Conservation (phyloP, 1,140 invertebrate genomes). For the Magallana angulata region DNA sequence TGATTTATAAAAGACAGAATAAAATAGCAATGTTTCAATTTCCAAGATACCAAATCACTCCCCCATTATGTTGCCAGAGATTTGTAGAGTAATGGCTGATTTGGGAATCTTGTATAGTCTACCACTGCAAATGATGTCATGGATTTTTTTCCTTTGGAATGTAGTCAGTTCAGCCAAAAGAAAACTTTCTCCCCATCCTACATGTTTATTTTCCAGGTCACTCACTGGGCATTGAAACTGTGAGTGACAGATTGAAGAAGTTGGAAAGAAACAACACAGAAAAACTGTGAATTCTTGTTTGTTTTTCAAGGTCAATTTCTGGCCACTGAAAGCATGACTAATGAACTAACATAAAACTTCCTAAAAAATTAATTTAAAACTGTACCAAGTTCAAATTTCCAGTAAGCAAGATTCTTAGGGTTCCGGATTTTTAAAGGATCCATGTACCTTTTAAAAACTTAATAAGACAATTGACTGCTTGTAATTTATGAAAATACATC, state of each 20-base stretch:
- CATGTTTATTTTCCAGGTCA: conserved; percentile 9
- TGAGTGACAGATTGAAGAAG: conserved; percentile 8
- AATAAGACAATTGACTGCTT: too few relatives aligned
- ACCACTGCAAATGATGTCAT: conserved; percentile 21
- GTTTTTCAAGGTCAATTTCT: conserved; percentile 17
- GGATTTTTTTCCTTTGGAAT: conserved; percentile 14
- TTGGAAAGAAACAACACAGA: conserved; percentile 1
- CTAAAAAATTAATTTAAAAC: too few relatives aligned
- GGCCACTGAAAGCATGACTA: conserved; percentile 2
- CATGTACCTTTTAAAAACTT: too few relatives aligned
- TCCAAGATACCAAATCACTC: conserved; percentile 21
- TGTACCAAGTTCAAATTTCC: too few relatives aligned
- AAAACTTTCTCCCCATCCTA: neutral
- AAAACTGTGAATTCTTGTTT: neutral
- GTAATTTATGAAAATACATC: too few relatives aligned
- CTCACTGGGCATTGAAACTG: neutral
- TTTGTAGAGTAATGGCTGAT: conserved; percentile 24
- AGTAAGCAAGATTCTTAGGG: too few relatives aligned
- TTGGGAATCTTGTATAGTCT: conserved; percentile 20
- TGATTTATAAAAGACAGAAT: conserved; percentile 4
- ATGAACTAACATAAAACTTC: neutral
- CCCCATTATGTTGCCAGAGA: conserved; percentile 5
- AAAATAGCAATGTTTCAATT: conserved; percentile 33
- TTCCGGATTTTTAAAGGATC: too few relatives aligned
- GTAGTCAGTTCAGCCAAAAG: neutral